Conservation (phyloP, 2,113 vertebrate species). For the Gallinago jamesoni region DNA sequence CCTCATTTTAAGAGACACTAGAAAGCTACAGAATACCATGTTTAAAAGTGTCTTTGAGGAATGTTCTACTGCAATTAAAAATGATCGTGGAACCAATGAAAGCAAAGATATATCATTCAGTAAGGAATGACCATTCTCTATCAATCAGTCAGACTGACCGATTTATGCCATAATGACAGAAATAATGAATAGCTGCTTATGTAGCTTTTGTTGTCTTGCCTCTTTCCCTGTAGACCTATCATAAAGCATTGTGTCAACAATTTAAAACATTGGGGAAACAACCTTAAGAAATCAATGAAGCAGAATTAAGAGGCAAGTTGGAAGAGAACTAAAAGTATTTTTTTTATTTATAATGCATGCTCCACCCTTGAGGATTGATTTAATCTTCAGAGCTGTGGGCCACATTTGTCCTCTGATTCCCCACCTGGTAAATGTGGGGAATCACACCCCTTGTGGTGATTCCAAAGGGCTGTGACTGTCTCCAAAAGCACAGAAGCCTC, state of each 20-base stretch:
- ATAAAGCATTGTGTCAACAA: not conserved
- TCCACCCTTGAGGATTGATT: not conserved
- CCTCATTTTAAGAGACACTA: not conserved
- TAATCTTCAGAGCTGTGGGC: not conserved
- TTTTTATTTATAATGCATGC: not conserved
- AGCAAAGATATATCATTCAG: not conserved
- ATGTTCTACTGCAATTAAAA: not conserved
- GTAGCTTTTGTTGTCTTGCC: not conserved
- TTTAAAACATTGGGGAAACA: not conserved
- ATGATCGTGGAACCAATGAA: not conserved
- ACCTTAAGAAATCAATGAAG: not conserved
- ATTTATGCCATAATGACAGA: not conserved
- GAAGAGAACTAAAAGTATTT: not conserved
- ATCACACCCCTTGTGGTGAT: too few species aligned
- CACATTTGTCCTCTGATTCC: not conserved
- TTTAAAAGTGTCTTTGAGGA: not conserved
- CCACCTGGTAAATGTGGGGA: not conserved
- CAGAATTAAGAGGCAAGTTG: not conserved
- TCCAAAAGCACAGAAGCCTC: not conserved
- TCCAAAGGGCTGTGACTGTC: not conserved
- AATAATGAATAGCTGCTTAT: not conserved
- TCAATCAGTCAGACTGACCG: not conserved
- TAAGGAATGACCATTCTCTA: not conserved
- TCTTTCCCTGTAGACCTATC: not conserved
- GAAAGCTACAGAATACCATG: not conserved